Evolutionary conservation across 2,113 vertebrate species (phyloP).

Genomic region (Nerophis lumbriciformis): DNA sequence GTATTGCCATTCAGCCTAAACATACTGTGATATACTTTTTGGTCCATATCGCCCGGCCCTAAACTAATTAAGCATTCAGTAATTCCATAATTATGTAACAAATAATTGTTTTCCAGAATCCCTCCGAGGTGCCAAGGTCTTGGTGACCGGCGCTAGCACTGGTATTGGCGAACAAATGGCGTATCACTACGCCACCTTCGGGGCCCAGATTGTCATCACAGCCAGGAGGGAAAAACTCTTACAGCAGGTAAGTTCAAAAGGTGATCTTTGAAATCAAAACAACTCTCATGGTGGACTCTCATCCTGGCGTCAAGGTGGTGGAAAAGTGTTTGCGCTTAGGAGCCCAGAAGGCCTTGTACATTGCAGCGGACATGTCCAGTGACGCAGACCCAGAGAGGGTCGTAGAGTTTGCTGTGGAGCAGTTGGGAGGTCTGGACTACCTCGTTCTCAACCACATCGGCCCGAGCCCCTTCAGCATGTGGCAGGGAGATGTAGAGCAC

Average conservation of each 20-base stretch:
- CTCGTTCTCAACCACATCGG: conserved; percentile 83
- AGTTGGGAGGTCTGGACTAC: conserved; percentile 82
- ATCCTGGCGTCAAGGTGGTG: conserved; percentile 66
- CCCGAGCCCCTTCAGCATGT: conserved; percentile 63
- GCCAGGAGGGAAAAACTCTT: conserved; percentile 75
- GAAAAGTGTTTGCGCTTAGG: conserved; percentile 78
- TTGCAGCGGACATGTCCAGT: conserved; percentile 79
- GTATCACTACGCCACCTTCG: conserved; percentile 77
- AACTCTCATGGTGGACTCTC: background rate
- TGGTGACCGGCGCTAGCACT: conserved; percentile 80
- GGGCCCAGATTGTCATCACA: conserved; percentile 80
- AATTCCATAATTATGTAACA: too few species aligned
- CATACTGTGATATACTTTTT: too few species aligned
- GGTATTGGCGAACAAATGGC: conserved; percentile 86
- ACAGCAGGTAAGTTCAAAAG: conserved; percentile 69
- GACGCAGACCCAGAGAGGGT: conserved; percentile 71
- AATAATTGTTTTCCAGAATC: conserved; percentile 56
- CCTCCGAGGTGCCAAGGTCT: conserved; percentile 72
- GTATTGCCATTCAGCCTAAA: too few species aligned
- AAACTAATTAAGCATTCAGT: too few species aligned
- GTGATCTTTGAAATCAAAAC: background rate
- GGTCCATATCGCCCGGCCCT: too few species aligned
- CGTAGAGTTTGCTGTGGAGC: conserved; percentile 75
- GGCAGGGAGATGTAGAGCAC: conserved; percentile 73
- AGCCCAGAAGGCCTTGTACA: conserved; percentile 73